phyloP scores from a whole-genome alignment of 2,797 vertebrate genomes.

The Rhadinocentrus ornatus region DNA sequence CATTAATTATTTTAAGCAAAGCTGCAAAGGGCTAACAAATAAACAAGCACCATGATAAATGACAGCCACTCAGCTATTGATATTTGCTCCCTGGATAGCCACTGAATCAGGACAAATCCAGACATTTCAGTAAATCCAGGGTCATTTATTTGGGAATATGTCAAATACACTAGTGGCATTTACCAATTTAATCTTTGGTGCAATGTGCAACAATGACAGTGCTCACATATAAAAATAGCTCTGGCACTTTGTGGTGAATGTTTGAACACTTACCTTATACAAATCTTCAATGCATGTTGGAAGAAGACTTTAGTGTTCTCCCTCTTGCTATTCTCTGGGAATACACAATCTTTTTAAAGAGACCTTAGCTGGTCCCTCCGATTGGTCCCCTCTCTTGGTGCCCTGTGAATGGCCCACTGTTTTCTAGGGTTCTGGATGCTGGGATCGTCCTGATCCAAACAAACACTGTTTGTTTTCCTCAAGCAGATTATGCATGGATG shows the following conservation, averaged over 20 bases:
- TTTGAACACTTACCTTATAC: conserved; percentile 27
- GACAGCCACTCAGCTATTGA: not conserved
- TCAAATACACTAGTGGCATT: conserved; percentile 9
- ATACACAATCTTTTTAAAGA: conserved; percentile 56
- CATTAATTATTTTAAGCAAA: conserved; percentile 33
- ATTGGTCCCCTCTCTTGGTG: conserved; percentile 38
- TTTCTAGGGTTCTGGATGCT: conserved; percentile 63
- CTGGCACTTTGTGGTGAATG: conserved; percentile 7
- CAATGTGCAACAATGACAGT: conserved; percentile 1
- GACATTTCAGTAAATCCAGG: not conserved
- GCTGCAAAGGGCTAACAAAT: conserved; percentile 17
- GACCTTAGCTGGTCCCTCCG: conserved; percentile 42
- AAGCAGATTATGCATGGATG: conserved; percentile 69
- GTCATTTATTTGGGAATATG: conserved; percentile 7
- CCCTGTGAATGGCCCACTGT: conserved; percentile 70
- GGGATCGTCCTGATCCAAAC: conserved; percentile 54
- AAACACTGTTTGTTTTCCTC: conserved; percentile 65
- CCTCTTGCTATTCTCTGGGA: conserved; percentile 61
- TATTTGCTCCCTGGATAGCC: not conserved
- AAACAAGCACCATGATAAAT: conserved; percentile 12
- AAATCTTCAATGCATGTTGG: conserved; percentile 27
- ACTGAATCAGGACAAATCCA: not conserved
- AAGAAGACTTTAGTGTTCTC: conserved; percentile 28
- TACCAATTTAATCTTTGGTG: not conserved
- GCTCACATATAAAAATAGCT: conserved; percentile 12